Conservation (phyloP, 2,888 invertebrate species). For the Sesia bembeciformis region DNA sequence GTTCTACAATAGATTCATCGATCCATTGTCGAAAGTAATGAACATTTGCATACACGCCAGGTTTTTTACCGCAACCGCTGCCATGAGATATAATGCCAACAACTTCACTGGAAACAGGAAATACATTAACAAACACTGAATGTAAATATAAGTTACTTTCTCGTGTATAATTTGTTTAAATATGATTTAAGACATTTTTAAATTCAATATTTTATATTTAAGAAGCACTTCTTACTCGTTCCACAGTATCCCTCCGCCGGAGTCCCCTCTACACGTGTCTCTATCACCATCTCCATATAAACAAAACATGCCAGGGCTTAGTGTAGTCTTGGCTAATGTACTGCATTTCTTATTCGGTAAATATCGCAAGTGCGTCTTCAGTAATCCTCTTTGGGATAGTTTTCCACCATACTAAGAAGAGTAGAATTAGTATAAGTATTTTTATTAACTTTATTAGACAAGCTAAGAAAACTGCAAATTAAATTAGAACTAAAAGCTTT, state of each 20-base stretch:
- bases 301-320: conserved; percentile 50
- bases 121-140: too few species aligned
- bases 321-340: conserved; percentile 18
- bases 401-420: conserved; percentile 35
- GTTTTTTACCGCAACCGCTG: conserved; percentile 48
- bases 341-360: conserved; percentile 27
- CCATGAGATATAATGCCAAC: conserved; percentile 58
- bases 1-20: background rate
- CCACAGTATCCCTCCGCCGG: conserved; percentile 52
- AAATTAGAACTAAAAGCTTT: too few species aligned
- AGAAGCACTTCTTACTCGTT: conserved; percentile 24
- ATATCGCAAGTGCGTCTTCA: conserved; percentile 29
- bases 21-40: conserved; percentile 45
- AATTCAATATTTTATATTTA: too few species aligned
- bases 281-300: conserved; percentile 38
- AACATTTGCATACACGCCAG: conserved; percentile 47
- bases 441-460: too few species aligned
- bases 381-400: conserved; percentile 30
- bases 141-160: too few species aligned
- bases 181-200: too few species aligned
- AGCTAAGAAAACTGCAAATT: too few species aligned
- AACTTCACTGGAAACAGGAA: conserved; percentile 27
- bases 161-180: too few species aligned
- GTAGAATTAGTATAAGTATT: too few species aligned
- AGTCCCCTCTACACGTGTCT: conserved; percentile 53